Evolutionary conservation across 1,140 invertebrate species (phyloP).

Genomic region (Teleopsis dalmanni): DNA sequence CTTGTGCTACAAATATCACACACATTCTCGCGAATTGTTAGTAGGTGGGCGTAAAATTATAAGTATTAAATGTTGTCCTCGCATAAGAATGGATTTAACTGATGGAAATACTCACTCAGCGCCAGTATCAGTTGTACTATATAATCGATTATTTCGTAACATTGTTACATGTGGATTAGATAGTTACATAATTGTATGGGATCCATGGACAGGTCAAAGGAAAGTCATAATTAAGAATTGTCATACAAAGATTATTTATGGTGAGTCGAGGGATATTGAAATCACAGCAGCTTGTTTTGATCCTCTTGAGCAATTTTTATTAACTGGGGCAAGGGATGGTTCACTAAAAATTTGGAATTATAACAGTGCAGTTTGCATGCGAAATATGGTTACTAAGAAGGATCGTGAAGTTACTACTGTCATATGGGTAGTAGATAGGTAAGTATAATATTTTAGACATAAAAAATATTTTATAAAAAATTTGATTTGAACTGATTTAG

Average conservation of each 20-base stretch:
- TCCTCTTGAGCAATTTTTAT: slow-evolving; percentile 56
- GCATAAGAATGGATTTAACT: slow-evolving; percentile 53
- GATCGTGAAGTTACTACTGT: slow-evolving; percentile 53
- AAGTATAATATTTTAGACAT: slow-evolving; percentile 1
- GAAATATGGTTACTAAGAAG: slow-evolving; percentile 54
- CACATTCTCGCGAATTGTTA: slow-evolving; percentile 54
- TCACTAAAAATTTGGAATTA: slow-evolving; percentile 71
- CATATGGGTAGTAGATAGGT: slow-evolving; percentile 53
- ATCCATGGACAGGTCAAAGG: slow-evolving; percentile 55
- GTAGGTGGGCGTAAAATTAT: slow-evolving; percentile 55
- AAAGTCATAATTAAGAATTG: slow-evolving; percentile 56
- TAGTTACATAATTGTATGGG: slow-evolving; percentile 66
- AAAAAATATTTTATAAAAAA: neutral
- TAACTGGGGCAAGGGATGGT: slow-evolving; percentile 63
- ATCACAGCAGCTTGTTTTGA: slow-evolving; percentile 72
- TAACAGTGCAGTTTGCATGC: slow-evolving; percentile 60
- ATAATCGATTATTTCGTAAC: slow-evolving; percentile 60
- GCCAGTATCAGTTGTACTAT: slow-evolving; percentile 56
- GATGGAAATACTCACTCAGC: slow-evolving; percentile 62
- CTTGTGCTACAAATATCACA: slow-evolving; percentile 56
- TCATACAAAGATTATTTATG: slow-evolving; percentile 53
- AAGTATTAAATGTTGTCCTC: slow-evolving; percentile 52
- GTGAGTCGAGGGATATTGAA: slow-evolving; percentile 56
- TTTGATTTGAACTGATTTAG: slow-evolving; percentile 34
- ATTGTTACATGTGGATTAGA: slow-evolving; percentile 61